A percentile compares a stretch with the other conserved stretches of the same genome.
Evolutionary conservation across 2,797 vertebrate species (phyloP).

Genomic region (Benthosema pterotum): DNA sequence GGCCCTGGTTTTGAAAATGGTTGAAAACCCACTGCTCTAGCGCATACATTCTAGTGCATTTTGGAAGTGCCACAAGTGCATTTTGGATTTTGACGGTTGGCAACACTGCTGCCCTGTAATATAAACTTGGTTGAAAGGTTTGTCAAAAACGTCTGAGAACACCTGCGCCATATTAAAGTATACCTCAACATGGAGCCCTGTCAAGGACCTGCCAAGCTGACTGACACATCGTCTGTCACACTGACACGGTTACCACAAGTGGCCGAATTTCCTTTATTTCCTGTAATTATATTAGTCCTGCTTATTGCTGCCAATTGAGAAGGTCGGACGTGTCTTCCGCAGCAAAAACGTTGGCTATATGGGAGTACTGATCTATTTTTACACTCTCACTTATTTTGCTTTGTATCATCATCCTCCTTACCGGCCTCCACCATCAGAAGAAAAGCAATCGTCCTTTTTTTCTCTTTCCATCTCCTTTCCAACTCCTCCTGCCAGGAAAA

Average conservation of each 20-base stretch:
- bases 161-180: too few relatives aligned
- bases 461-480: background rate
- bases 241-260: background rate
- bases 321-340: background rate
- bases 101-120: too few relatives aligned
- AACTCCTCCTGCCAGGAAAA: constrained; percentile 2
- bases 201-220: background rate
- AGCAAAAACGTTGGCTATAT: background rate
- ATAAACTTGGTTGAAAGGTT: too few relatives aligned
- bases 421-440: background rate
- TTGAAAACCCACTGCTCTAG: too few relatives aligned
- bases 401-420: too few relatives aligned
- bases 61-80: too few relatives aligned
- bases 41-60: too few relatives aligned
- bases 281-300: constrained; percentile 5
- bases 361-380: background rate
- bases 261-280: constrained; percentile 8
- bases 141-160: too few relatives aligned
- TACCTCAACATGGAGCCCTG: background rate
- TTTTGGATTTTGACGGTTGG: too few relatives aligned
- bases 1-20: too few relatives aligned
- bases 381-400: too few relatives aligned
- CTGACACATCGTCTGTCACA: background rate
- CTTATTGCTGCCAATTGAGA: constrained; percentile 23
- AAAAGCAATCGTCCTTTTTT: background rate